phyloP scores from a whole-genome alignment of 2,797 vertebrate genomes.

The Diplodus sargus region DNA sequence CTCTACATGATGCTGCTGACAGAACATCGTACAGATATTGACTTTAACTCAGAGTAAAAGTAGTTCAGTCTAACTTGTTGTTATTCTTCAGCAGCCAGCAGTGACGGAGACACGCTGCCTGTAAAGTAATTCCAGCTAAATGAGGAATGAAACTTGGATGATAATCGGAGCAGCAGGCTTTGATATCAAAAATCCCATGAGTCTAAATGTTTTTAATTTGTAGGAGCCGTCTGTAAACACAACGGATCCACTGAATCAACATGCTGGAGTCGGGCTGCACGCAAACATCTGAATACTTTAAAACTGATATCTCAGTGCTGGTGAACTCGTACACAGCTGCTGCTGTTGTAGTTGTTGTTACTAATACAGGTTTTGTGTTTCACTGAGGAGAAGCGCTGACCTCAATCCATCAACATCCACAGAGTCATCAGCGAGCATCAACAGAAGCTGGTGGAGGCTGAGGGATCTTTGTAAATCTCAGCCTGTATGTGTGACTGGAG shows the following conservation, averaged over 20 bases:
- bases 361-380: not conserved
- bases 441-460: conserved; percentile 17
- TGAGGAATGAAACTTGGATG: conserved; percentile 23
- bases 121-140: conserved; percentile 36
- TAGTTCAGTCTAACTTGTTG: not conserved
- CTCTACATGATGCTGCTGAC: not conserved
- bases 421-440: conserved; percentile 11
- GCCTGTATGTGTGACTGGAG: not conserved
- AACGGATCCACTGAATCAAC: not conserved
- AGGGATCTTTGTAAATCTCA: not conserved
- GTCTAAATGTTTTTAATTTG: conserved; percentile 8
- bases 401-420: conserved; percentile 42
- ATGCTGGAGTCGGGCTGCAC: not conserved
- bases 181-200: conserved; percentile 22
- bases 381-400: conserved; percentile 26
- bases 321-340: not conserved
- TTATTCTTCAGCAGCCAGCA: not conserved
- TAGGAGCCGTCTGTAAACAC: not conserved
- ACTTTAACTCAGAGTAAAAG: not conserved
- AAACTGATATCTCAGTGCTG: not conserved
- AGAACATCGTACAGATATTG: not conserved
- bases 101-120: not conserved
- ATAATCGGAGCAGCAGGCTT: conserved; percentile 27
- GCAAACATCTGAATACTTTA: conserved; percentile 1
- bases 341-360: not conserved